Base-by-base conservation (phyloP, 2,888 invertebrate genomes). In the Platycnemis pennipes region DNA sequence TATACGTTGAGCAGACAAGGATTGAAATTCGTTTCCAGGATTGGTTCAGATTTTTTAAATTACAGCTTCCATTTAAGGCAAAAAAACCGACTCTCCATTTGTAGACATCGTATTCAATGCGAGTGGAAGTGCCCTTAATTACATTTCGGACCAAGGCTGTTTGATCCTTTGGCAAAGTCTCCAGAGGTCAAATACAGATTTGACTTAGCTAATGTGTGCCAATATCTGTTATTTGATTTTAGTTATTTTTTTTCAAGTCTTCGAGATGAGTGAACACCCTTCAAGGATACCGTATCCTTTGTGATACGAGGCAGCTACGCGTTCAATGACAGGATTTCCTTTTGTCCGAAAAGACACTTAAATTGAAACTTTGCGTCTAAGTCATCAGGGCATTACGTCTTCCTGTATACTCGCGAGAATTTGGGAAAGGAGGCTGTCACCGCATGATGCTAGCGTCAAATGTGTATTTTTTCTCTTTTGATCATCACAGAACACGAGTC, bases 11-110 rank as follows among this genome's bases (percentile, higher is more conserved):
- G 77, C 11, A 13, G 13, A 37, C 37, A 2, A 11, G 77, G 77
- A 37, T 77, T 37, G 13, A 37, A 37, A 31, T 77, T 77, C 37
- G 37, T 37, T 77, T 77, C 77, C 5, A 2, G 77, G 7, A 13
- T 16, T 77, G 77, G 77, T 77, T 77, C 37, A 37, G 77, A 77
- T 77, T 37, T 31, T 77, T 77, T 77, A 37, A 77, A 77, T 77
- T 77, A 77, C 31, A 37, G 37, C 31, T 63, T 63, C 26, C n/a
- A 63, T 63, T 63, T 26, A 26, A n/a, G 63, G 63, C 63, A 22
- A 26, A n/a, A 63, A 22, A 37, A 1, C 37, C 26, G 31, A 7
- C 77, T 77, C 77, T 37, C 37, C 77, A n/a, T 77, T 26, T 8
- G 2, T 77, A 37, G 77, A 37, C 37, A 77, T 2, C n/a, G 13